Base-by-base conservation (phyloP, 2,113 vertebrate genomes). In the Todiramphus saurophagus region DNA sequence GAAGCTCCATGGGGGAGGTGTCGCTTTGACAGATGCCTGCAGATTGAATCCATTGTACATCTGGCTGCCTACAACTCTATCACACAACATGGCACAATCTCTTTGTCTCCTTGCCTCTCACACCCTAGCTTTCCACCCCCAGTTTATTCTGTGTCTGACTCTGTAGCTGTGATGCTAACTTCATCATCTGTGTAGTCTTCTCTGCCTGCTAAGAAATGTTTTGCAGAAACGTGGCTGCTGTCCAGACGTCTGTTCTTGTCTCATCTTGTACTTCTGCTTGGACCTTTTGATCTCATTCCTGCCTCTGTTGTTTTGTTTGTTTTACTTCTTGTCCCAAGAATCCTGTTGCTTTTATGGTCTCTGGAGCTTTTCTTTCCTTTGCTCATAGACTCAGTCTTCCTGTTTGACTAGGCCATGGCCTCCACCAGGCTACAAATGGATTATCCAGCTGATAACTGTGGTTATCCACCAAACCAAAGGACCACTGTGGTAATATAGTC, bases 231-330 rank as follows among this genome's bases (percentile, higher is more conserved):
- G 53, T 97, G 94, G 93, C 93, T 96, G 87, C 80, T 91, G 30
- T 89, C 96, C 91, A 96, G 89, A 89, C 3, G 16, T 68, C 77
- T 94, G 76, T 72, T 95, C 95, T 95, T 91, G 89, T 94, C 87
- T 94, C 93, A 84, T 96, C 96, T 95, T 97, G 93, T 94, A 66
- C 78, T 94, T 85, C 93, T 96, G 30, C 79, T 93, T 87, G 94
- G 70, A 89, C 62, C 89, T 93, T 96, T 97, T 97, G 94, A 97
- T 96, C 93, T 96, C 78, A 50, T 91, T 93, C 39, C 77, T 91
- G 67, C 66, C 56, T 94, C 91, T 94, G 87, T 89, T 93, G 91
- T 87, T 96, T 58, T 93, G 78, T 96, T 96, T 96, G 91, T 89
- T 94, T 95, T 89, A 79, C 66, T 87, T 91, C 79, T 93, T 92